Percentiles rank a stretch among this genome's conserved stretches.
Conservation (phyloP, 92 coral and sea anemone genomes). For the Siderastrea radians region DNA sequence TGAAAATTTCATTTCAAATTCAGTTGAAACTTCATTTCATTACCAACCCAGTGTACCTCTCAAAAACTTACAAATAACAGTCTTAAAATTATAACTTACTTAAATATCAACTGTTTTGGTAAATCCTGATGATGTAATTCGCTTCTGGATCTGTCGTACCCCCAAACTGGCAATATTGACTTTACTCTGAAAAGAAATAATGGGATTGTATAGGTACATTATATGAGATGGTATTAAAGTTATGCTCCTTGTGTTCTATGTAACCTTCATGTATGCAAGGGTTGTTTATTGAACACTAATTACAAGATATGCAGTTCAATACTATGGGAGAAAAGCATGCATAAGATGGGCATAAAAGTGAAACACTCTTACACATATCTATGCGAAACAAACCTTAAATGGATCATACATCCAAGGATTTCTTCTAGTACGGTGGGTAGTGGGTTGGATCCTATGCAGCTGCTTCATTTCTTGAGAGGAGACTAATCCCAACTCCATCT, state of each 20-base stretch:
- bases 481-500: conserved; percentile 14
- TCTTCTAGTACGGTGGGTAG: neutral
- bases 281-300: too few relatives aligned
- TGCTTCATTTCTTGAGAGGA: conserved; percentile 22
- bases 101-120: conserved; percentile 63
- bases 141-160: conserved; percentile 57
- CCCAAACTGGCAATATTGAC: conserved; percentile 73
- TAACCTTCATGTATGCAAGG: too few relatives aligned
- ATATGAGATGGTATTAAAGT: too few relatives aligned
- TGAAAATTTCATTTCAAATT: too few relatives aligned
- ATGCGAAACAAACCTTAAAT: neutral
- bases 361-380: too few relatives aligned
- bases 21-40: too few relatives aligned
- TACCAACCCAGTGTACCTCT: too few relatives aligned
- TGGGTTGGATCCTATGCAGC: conserved; percentile 4
- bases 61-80: neutral
- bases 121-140: conserved; percentile 56
- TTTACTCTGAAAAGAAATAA: conserved; percentile 52
- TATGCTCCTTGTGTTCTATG: too few relatives aligned
- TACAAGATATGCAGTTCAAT: too few relatives aligned
- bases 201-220: too few relatives aligned
- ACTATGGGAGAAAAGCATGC: too few relatives aligned
- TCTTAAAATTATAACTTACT: conserved; percentile 9
- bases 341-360: too few relatives aligned
- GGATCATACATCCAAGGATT: conserved; percentile 14